Conservation (phyloP, 2,113 vertebrate species). For the Eubucco bourcierii region DNA sequence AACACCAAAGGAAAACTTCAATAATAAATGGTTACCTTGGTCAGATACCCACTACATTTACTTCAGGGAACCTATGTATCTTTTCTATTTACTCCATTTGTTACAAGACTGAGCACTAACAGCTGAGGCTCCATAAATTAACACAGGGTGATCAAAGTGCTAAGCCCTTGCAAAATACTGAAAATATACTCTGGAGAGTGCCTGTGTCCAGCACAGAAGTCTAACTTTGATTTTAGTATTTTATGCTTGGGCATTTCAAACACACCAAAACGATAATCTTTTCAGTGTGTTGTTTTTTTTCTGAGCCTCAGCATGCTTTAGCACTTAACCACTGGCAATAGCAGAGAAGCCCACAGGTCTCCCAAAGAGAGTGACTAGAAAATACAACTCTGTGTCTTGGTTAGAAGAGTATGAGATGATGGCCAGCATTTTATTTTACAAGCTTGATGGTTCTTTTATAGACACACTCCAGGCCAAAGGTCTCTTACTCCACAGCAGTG, state of each 20-base stretch:
- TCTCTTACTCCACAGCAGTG: background rate
- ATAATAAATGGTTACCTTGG: background rate
- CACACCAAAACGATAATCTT: background rate
- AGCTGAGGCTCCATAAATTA: background rate
- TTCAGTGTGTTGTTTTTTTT: background rate
- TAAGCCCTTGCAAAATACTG: background rate
- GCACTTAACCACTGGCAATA: background rate
- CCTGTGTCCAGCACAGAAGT: background rate
- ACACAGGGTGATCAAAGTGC: background rate
- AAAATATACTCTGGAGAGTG: background rate
- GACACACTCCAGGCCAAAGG: background rate
- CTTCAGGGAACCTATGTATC: background rate
- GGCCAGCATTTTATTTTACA: background rate
- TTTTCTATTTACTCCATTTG: slow-evolving; percentile 3
- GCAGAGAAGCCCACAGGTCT: background rate
- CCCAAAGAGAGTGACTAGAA: background rate
- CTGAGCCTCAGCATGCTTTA: background rate
- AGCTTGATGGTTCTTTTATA: background rate
- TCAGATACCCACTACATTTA: background rate
- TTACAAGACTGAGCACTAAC: slow-evolving; percentile 23
- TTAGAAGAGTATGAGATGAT: background rate
- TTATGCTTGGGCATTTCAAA: background rate
- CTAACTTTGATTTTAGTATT: background rate
- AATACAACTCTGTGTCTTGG: background rate
- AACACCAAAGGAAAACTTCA: background rate